Conservation (phyloP, 2,888 invertebrate genomes). For the Cheilosia vulpina region DNA sequence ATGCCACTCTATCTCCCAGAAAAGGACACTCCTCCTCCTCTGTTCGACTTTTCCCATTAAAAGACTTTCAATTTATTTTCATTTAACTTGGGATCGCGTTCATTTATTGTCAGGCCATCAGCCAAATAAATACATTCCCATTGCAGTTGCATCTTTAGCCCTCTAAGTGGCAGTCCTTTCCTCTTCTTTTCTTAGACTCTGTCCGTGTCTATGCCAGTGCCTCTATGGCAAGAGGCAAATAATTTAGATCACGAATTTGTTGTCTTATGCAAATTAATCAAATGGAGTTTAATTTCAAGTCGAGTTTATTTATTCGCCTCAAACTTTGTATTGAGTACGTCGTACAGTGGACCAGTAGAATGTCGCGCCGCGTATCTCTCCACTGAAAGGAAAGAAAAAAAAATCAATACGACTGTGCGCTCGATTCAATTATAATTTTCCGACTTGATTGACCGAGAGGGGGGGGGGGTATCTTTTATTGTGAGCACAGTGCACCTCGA, state of each 20-base stretch:
- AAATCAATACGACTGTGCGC: slow-evolving; percentile 59
- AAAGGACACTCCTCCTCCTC: slow-evolving; percentile 27
- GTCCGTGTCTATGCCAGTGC: slow-evolving; percentile 1
- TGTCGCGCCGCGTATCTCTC: slow-evolving; percentile 60
- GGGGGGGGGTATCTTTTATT: neutral
- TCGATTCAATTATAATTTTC: slow-evolving; percentile 74
- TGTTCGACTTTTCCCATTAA: slow-evolving; percentile 29
- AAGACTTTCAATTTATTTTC: slow-evolving; percentile 69
- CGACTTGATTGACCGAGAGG: slow-evolving; percentile 56
- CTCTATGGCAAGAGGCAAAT: slow-evolving; percentile 77
- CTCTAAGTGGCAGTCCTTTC: slow-evolving; percentile 77
- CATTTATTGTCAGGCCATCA: slow-evolving; percentile 27
- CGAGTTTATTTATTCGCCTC: slow-evolving; percentile 54
- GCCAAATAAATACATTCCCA: slow-evolving; percentile 28
- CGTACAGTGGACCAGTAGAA: slow-evolving; percentile 40
- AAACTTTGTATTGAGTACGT: slow-evolving; percentile 35
- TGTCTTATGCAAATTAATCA: slow-evolving; percentile 84
- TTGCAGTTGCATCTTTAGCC: slow-evolving; percentile 76
- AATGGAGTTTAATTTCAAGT: slow-evolving; percentile 79
- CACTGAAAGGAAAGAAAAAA: slow-evolving; percentile 21
- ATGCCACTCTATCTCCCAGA: neutral
- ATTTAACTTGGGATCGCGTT: slow-evolving; percentile 44
- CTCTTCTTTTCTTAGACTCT: slow-evolving; percentile 9
- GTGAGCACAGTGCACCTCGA: neutral
- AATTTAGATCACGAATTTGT: slow-evolving; percentile 84